Evolutionary conservation across 2,113 vertebrate species (phyloP).

Genomic region (Cnemophilus loriae): DNA sequence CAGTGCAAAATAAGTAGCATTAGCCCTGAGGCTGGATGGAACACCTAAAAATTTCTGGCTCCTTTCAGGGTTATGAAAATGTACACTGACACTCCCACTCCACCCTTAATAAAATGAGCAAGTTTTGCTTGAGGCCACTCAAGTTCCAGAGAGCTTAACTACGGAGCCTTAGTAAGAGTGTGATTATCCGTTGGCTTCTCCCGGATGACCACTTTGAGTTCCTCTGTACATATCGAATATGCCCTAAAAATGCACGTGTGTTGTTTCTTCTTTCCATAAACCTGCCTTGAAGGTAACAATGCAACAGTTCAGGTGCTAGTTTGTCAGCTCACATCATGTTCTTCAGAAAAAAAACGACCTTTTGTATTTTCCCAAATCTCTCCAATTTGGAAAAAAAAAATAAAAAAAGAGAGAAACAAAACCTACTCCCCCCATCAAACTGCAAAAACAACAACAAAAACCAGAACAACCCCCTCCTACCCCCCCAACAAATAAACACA

Average conservation of each 20-base stretch:
- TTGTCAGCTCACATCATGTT: background rate
- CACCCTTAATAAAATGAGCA: background rate
- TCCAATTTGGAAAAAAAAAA: background rate
- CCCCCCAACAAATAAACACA: no score
- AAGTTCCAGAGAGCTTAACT: background rate
- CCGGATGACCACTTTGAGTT: background rate
- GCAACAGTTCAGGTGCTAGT: background rate
- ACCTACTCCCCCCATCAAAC: background rate
- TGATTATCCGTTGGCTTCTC: background rate
- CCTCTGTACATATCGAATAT: background rate
- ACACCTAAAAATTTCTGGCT: background rate
- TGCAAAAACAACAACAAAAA: background rate
- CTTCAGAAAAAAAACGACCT: background rate
- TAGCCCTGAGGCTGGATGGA: background rate
- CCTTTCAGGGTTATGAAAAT: slow-evolving; percentile 44
- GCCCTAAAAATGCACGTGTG: background rate
- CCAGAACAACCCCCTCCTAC: no score
- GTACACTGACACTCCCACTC: background rate
- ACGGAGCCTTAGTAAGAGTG: background rate
- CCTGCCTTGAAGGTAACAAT: background rate
- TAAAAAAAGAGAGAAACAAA: background rate
- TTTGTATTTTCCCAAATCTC: background rate
- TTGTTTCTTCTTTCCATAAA: background rate
- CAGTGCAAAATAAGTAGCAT: background rate
- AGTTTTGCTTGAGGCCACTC: background rate